Base-by-base conservation (phyloP, 2,113 vertebrate species). In the Solea solea region DNA sequence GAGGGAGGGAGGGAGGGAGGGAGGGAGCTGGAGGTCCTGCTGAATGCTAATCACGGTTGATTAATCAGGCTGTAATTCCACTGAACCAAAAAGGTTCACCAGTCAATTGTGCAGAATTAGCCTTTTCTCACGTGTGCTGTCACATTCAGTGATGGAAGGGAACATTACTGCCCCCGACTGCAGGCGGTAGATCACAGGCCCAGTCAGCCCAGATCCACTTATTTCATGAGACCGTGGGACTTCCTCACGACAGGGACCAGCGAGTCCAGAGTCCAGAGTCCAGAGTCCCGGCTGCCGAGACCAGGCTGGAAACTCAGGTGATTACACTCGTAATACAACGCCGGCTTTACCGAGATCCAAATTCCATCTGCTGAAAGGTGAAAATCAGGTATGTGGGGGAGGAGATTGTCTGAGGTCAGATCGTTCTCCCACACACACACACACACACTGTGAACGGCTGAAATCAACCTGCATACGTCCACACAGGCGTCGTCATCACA, bases 11-110 rank as follows among this genome's bases (percentile, higher is more conserved):
- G 21, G 21, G 21, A 21, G 21, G 21, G 21, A 21, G 21, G 21
- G 21, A 81, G 63, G 67, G 51, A 75, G 73, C 69, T 53, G 71
- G 59, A 74, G 90, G 91, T 90, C 90, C 86, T 82, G 89, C 88
- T 93, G 93, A 94, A 93, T 92, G 90, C 92, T 95, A 94, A 96
- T 95, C 94, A 91, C 76, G 90, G 93, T 91, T 95, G 94, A 95
- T 95, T 94, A 96, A 96, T 96, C 94, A 94, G 93, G 83, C 90
- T 88, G 59, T 94, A 93, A 94, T 96, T 94, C 92, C 92, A 90
- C 90, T 93, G 93, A 95, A 95, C 94, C 93, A 91, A 95, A 94
- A 95, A 95, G 94, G 94, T 94, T 93, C 91, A 84, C 69, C 84
- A 94, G 95, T 95, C 94, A 94, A 91, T 95, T 93, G 92, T 94